Conservation (phyloP, 2,888 invertebrate species). For the Tetanocera ferruginea region DNA sequence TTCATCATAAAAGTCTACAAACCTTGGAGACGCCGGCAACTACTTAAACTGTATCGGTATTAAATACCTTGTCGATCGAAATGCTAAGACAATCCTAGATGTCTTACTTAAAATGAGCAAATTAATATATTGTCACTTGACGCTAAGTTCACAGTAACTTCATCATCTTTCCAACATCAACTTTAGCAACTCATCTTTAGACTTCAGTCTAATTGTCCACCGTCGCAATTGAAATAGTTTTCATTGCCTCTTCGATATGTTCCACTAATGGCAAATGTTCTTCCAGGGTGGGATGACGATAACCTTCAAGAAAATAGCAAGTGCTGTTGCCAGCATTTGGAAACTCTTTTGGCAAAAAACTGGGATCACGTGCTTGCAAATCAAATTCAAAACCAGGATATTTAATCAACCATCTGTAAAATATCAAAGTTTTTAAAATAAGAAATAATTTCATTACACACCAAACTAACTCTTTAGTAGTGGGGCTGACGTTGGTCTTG, state of each 20-base stretch:
- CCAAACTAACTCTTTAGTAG: conserved; percentile 86
- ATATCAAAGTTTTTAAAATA: conserved; percentile 16
- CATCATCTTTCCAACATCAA: no score
- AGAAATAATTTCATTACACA: not conserved
- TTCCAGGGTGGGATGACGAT: conserved; percentile 79
- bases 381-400: conserved; percentile 79
- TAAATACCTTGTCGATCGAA: no score
- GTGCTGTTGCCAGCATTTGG: conserved; percentile 83
- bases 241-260: conserved; percentile 68
- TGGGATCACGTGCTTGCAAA: conserved; percentile 81
- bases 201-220: conserved; percentile 27
- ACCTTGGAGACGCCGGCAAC: no score
- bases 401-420: conserved; percentile 79
- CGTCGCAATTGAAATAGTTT: conserved; percentile 58
- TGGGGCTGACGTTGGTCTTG: conserved; percentile 93
- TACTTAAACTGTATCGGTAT: no score
- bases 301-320: conserved; percentile 87
- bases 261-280: conserved; percentile 71
- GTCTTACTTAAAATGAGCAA: no score
- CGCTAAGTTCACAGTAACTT: no score
- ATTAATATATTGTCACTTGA: no score
- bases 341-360: conserved; percentile 88
- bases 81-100: no score
- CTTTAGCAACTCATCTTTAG: not conserved
- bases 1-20: no score